Conservation (phyloP, 1,140 invertebrate species). For the Lepidurus apus region DNA sequence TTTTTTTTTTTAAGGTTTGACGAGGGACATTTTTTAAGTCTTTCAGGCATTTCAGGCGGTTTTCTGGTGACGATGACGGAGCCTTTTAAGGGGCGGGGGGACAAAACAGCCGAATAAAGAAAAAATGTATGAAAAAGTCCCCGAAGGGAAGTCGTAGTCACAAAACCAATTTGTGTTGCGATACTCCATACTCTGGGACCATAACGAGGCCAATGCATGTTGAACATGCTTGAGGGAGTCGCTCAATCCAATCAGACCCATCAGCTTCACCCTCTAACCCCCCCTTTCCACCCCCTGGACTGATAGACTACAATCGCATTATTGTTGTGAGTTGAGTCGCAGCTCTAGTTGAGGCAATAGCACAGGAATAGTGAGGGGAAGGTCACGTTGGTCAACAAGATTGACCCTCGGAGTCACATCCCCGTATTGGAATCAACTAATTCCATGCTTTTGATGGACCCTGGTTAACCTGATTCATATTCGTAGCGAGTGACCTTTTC, state of each 20-base stretch:
- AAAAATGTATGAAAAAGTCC: background rate
- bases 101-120: background rate
- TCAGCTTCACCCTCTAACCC: slow-evolving; percentile 1
- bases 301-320: slow-evolving; percentile 9
- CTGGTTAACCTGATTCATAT: background rate
- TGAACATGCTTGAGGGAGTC: background rate
- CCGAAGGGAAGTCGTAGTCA: background rate
- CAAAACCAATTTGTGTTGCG: background rate
- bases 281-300: background rate
- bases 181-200: background rate
- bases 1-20: too few species aligned
- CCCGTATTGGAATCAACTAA: background rate
- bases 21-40: too few species aligned
- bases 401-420: background rate
- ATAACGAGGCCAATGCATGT: slow-evolving; percentile 14
- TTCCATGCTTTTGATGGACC: background rate
- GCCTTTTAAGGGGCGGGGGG: background rate
- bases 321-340: background rate
- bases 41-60: too few species aligned
- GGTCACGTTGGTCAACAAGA: slow-evolving; percentile 5
- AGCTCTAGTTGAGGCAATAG: background rate
- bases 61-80: too few species aligned
- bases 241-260: background rate
- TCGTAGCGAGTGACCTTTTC: background rate
- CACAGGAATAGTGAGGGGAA: background rate